Base-by-base conservation (phyloP, 2,888 invertebrate species). In the Leucophenga maculata region DNA sequence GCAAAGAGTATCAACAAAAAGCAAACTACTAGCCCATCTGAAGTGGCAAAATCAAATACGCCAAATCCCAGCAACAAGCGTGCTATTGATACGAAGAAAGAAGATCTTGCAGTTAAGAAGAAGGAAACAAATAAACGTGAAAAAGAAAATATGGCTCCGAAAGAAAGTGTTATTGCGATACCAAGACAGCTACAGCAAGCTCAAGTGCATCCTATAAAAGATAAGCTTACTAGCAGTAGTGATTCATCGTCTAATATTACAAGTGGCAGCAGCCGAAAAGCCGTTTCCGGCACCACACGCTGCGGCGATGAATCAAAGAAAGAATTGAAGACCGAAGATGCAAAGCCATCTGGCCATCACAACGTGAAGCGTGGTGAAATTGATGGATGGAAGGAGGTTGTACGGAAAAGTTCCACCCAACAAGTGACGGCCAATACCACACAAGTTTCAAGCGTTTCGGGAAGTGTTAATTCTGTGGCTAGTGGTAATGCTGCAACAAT, bases 331-430 rank as follows among this genome's bases (percentile, higher is more conserved):
- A 18, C 52, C 3, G 68, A 68, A n/a, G 68, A 68, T 3, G 11
- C 32, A 0, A 48, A 48, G 48, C 48, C 13, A 32, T 31, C 67
- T n/a, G 3, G 50, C 50, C 32, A 62, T 16, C 66, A 55, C 69
- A 50, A 52, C 13, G 18, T 69, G 1, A 80, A 93, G 85, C 91
- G 96, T 73, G 94, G 95, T 77, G 95, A 98, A 83, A 77, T 80
- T 3, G 97, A 98, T 85, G 98, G 97, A 13, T 98, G 98, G 98
- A 98, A 98, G 87, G 98, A 98, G 89, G 98, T 98, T 59, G 95
- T 95, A 9, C 91, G 96, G 86, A 96, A 95, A 90, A 95, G 92
- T 70, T 93, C 92, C 71, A 91, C 93, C 31, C 75, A 89, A 89
- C 87, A 87, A 73, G 78, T 71, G 4, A 76, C 69, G 11, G 69